phyloP scores from a whole-genome alignment of 2,113 vertebrate genomes.

The Centropus bengalensis region DNA sequence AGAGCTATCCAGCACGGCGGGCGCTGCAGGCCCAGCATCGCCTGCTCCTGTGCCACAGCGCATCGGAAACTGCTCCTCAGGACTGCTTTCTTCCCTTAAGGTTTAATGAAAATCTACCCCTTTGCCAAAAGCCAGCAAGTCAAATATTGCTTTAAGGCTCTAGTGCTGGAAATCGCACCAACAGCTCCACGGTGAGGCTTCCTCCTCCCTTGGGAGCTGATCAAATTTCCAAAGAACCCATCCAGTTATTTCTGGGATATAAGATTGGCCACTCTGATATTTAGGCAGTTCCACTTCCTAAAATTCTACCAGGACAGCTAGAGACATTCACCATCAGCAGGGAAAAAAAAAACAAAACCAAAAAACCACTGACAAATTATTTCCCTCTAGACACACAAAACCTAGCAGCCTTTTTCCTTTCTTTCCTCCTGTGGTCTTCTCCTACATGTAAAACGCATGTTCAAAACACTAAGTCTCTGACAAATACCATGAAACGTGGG shows the following conservation, averaged over 20 bases:
- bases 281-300: background rate
- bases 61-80: no score
- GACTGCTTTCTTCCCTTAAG: no score
- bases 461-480: background rate
- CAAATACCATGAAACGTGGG: accelerated
- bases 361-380: background rate
- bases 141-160: no score
- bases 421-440: background rate
- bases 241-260: background rate
- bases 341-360: background rate
- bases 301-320: background rate
- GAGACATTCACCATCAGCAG: background rate
- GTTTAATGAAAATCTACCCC: no score
- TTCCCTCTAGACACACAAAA: background rate
- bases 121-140: no score
- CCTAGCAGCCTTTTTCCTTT: background rate
- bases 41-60: no score
- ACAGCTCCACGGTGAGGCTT: no score
- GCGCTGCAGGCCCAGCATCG: no score
- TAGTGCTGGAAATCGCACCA: no score
- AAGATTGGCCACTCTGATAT: accelerated
- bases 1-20: no score
- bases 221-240: background rate
- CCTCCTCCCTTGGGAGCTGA: background rate
- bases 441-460: background rate